phyloP scores from a whole-genome alignment of 2,888 invertebrate species.

The Rhingia rostrata region DNA sequence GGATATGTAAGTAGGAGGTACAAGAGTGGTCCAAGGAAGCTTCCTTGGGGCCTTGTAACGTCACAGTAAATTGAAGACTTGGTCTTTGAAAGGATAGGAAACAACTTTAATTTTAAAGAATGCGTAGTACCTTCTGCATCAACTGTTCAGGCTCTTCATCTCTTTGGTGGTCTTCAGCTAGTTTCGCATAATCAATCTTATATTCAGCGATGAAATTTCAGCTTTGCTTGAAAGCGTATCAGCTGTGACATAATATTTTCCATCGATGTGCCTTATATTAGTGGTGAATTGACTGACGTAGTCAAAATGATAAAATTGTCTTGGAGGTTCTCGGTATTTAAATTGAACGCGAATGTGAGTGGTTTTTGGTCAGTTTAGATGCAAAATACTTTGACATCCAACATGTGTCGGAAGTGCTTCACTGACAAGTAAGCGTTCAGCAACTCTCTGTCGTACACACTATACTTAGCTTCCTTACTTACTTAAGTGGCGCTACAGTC shows the following conservation, averaged over 20 bases:
- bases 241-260: constrained; percentile 8
- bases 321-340: constrained; percentile 4
- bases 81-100: constrained; percentile 14
- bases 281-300: constrained; percentile 10
- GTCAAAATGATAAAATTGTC: constrained; percentile 18
- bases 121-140: constrained; percentile 8
- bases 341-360: not conserved
- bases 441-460: constrained; percentile 3
- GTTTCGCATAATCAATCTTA: constrained; percentile 8
- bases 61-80: constrained; percentile 8
- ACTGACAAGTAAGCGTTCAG: not conserved
- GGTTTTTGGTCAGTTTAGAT: too few species aligned
- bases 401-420: not conserved
- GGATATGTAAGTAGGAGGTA: too few species aligned
- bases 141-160: constrained; percentile 25
- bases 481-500: too few species aligned
- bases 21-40: too few species aligned
- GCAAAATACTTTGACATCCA: too few species aligned
- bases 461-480: too few species aligned
- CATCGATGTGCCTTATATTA: constrained; percentile 5
- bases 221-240: constrained; percentile 11
- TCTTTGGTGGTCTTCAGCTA: constrained; percentile 8
- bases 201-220: constrained; percentile 32
- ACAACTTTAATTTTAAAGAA: constrained; percentile 14
- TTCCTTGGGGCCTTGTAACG: not conserved